phyloP scores from a whole-genome alignment of 2,797 vertebrate species.

The Chelidonichthys spinosus region DNA sequence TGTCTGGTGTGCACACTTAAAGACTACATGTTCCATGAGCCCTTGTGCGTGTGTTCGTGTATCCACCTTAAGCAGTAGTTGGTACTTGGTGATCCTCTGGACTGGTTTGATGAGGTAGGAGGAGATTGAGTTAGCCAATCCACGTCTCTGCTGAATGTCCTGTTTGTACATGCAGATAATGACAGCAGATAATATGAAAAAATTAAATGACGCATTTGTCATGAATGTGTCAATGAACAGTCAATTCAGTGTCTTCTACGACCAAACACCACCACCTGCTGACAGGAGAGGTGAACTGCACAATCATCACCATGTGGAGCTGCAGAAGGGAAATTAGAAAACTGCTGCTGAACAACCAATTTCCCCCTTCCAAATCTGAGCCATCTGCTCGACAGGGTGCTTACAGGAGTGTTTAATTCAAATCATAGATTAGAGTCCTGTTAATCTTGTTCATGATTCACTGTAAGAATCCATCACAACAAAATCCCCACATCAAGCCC shows the following conservation, averaged over 20 bases:
- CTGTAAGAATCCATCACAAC: not conserved
- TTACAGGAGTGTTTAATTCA: not conserved
- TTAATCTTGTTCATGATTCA: not conserved
- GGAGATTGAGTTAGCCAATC: constrained; percentile 96
- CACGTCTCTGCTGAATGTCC: constrained; percentile 97
- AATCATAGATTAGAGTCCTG: not conserved
- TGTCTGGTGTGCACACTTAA: not conserved
- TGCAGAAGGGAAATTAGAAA: not conserved
- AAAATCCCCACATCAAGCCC: not conserved
- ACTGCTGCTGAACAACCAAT: not conserved
- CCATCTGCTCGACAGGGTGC: not conserved
- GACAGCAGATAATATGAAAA: not conserved
- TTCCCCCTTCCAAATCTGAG: not conserved
- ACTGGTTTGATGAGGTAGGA: constrained; percentile 99
- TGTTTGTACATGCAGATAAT: constrained; percentile 57
- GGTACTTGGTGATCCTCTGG: constrained; percentile 99
- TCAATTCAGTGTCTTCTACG: not conserved
- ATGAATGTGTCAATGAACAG: not conserved
- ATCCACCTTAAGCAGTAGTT: constrained; percentile 95
- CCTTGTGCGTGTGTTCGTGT: not conserved
- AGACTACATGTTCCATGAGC: not conserved
- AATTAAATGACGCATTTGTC: not conserved
- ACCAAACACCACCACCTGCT: constrained; percentile 60
- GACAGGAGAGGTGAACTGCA: constrained; percentile 26
- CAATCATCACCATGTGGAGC: not conserved